A percentile compares a stretch with the other conserved stretches of the same genome.
phyloP scores from a whole-genome alignment of 2,113 vertebrate genomes.

The Jacana jacana region DNA sequence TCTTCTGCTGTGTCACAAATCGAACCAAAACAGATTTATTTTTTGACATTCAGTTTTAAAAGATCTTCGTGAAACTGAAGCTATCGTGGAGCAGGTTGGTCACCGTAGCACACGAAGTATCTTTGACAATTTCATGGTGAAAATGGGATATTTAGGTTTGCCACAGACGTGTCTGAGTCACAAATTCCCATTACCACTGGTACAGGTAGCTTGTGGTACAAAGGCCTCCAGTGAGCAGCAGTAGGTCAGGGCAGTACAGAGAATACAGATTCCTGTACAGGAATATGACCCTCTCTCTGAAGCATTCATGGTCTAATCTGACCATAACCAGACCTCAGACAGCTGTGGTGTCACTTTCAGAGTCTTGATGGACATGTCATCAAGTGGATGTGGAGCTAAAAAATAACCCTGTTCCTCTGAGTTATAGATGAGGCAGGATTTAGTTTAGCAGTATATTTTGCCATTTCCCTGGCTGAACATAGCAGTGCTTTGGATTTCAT shows the following conservation, averaged over 20 bases:
- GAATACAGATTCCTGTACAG: neutral
- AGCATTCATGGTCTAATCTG: neutral
- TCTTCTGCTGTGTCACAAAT: neutral
- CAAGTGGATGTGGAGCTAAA: neutral
- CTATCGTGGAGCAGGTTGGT: neutral
- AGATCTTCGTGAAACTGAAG: neutral
- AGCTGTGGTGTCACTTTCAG: neutral
- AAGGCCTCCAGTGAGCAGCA: neutral
- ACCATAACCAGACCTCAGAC: neutral
- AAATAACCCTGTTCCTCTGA: neutral
- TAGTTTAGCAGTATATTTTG: neutral
- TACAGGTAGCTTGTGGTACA: neutral
- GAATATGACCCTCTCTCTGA: neutral
- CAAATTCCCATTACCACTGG: neutral
- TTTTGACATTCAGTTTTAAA: neutral
- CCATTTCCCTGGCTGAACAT: neutral
- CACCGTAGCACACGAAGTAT: neutral
- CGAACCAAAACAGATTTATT: neutral
- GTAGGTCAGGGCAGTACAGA: neutral
- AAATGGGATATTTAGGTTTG: neutral
- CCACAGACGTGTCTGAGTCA: fast-evolving
- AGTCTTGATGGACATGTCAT: neutral
- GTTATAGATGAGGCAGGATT: neutral
- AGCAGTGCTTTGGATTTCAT: neutral
- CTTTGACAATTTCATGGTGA: neutral